Conservation (phyloP, 2,797 vertebrate species). For the Antennarius maculatus region DNA sequence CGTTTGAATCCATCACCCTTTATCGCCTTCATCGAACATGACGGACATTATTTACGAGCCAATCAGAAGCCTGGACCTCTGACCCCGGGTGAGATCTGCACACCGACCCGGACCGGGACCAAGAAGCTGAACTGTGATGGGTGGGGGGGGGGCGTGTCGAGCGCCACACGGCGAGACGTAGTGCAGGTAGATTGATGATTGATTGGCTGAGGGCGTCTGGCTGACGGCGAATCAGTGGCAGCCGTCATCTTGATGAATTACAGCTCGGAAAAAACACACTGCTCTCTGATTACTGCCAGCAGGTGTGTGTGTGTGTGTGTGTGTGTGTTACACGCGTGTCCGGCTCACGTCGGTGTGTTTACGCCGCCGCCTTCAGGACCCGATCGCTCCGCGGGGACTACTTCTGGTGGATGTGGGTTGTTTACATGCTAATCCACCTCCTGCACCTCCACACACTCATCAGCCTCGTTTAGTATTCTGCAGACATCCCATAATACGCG, state of each 20-base stretch:
- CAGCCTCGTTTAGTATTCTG: conserved; percentile 55
- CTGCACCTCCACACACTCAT: conserved; percentile 8
- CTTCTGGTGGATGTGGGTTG: conserved; percentile 27
- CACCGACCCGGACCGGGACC: conserved; percentile 1
- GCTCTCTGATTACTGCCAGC: conserved; percentile 73
- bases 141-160: not conserved
- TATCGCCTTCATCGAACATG: not conserved
- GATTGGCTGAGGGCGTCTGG: conserved; percentile 66
- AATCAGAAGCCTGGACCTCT: conserved; percentile 7
- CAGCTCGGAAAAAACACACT: conserved; percentile 66
- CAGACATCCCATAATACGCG: conserved; percentile 37
- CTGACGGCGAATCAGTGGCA: conserved; percentile 76
- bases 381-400: conserved; percentile 12
- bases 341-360: not conserved
- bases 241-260: conserved; percentile 77
- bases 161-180: conserved; percentile 43
- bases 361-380: too few relatives aligned
- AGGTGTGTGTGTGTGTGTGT: conserved; percentile 32
- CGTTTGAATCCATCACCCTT: not conserved
- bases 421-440: conserved; percentile 49
- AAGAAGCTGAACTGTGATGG: not conserved
- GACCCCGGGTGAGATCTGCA: conserved; percentile 7
- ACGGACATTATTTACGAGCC: not conserved
- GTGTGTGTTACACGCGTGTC: conserved; percentile 7
- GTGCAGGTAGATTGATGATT: conserved; percentile 74